Evolutionary conservation across 2,113 vertebrate species (phyloP), one percentile per base, ranked within the genome.

Genomic region (Pelobates fuscus): DNA sequence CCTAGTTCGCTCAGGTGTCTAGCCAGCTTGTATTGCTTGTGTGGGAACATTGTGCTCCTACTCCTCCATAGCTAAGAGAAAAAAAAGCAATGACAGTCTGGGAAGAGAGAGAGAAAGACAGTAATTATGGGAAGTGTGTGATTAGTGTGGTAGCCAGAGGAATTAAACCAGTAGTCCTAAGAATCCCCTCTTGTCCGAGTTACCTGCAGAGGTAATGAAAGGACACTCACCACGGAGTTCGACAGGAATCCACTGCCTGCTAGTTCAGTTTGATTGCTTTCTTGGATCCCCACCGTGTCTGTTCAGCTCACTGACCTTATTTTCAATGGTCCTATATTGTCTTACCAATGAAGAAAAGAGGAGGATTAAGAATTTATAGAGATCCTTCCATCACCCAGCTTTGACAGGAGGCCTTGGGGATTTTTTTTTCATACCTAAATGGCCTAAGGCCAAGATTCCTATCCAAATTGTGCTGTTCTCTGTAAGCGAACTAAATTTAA

Each of bases 111-210:
- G 91, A 90, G 88, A 87, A 81, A 89, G 92, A 91, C 87, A 90
- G 86, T 90, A 89, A 93, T 91, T 92, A 92, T 27, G 86, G 84
- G 85, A 92, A 88, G 81, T 86, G 87, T 91, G 91, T 88, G 93
- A 95, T 95, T 95, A 95, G 88, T 86, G 86, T 81, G 92, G 94
- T 98, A 94, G 93, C 93, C 94, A 93, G 90, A 97, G 95, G 93
- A 96, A 96, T 90, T 90, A 94, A 92, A 89, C 92, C 90, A 90
- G 88, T 78, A 87, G 85, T 90, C 89, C 88, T 86, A 94, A 90
- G 95, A 98, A 98, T 98, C 94, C 86, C 88, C 84, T 79, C 78
- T 88, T 91, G 86, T 88, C 78, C 87, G 82, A 84, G 88, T 85
- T 92, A 90, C 93, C 93, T 91, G 89, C 82, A 74, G 91, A 89